These are phyloP conservation scores for Corynorhinus townsendii DNA, from an alignment of 2,113 vertebrate species.

Conservation along the genomic window DNA sequence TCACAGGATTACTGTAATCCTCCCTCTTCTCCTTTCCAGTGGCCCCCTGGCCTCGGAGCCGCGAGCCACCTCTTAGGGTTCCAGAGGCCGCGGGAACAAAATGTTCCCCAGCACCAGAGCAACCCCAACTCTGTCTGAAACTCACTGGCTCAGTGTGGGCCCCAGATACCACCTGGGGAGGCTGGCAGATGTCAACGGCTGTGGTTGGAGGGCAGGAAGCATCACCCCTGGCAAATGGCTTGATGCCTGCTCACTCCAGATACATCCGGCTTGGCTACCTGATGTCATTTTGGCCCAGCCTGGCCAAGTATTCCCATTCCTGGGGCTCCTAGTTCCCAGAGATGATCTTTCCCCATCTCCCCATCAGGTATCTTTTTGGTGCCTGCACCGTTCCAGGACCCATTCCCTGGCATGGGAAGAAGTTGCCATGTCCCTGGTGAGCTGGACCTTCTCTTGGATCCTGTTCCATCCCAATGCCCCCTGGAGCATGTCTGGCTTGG, in stretches of 20 bases:
- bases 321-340: not conserved
- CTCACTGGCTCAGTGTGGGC: not conserved
- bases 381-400: not conserved
- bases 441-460: not conserved
- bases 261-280: not conserved
- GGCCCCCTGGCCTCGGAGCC: not conserved
- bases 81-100: conserved; percentile 30
- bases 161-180: not conserved
- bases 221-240: not conserved
- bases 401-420: not conserved
- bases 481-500: not conserved
- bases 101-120: conserved; percentile 11
- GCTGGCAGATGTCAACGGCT: not conserved
- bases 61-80: not conserved
- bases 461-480: not conserved
- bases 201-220: not conserved
- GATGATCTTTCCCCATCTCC: not conserved
- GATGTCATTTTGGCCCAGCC: not conserved
- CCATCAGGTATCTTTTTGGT: not conserved
- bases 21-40: not conserved
- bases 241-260: not conserved
- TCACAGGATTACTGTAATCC: not conserved
- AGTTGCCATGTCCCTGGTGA: not conserved
- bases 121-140: not conserved
- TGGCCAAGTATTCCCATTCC: not conserved